phyloP scores from a whole-genome alignment of 2,113 vertebrate genomes.

The Ictalurus furcatus region DNA sequence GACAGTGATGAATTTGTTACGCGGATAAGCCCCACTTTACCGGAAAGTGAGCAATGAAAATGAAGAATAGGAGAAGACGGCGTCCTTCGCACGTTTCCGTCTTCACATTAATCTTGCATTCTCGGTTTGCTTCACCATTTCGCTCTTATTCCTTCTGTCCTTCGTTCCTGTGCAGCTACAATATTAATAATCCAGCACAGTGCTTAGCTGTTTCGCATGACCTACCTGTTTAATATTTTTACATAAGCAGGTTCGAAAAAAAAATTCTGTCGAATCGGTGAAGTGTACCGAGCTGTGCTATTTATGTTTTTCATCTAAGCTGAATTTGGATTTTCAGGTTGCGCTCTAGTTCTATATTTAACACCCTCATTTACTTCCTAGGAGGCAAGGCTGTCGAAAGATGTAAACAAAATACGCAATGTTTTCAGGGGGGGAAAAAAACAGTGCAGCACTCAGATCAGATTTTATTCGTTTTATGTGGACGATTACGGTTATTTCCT shows the following conservation, averaged over 20 bases:
- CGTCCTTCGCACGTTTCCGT: conserved; percentile 4
- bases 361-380: neutral
- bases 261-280: conserved; percentile 10
- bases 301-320: neutral
- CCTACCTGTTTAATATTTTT: conserved; percentile 35
- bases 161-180: conserved; percentile 17
- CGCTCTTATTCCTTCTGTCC: neutral
- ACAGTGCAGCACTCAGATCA: neutral
- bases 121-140: neutral
- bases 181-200: conserved; percentile 26
- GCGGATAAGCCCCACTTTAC: conserved; percentile 33
- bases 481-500: too few species aligned
- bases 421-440: neutral
- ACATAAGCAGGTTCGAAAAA: neutral
- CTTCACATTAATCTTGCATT: conserved; percentile 35
- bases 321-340: neutral
- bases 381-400: neutral
- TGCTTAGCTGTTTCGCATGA: conserved; percentile 19
- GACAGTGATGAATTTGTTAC: conserved; percentile 39
- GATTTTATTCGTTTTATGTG: neutral
- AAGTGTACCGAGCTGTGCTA: neutral
- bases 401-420: neutral
- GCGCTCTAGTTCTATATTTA: neutral
- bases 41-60: conserved; percentile 40
- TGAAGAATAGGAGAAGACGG: conserved; percentile 43